phyloP scores from a whole-genome alignment of 1,140 invertebrate genomes.

The Megalopta genalis region DNA sequence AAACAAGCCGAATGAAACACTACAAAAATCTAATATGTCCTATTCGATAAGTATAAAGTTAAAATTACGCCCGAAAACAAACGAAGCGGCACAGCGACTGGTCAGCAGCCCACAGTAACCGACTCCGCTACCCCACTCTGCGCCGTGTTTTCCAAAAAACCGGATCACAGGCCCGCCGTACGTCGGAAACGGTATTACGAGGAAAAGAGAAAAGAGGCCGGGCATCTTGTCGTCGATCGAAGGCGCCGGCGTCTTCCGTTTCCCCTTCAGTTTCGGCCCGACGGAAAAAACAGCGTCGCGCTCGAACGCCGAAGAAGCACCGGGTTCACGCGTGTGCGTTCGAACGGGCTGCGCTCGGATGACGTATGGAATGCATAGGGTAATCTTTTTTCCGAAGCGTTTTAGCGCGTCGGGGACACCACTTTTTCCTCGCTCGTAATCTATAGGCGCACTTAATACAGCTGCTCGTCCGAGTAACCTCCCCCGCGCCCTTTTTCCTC shows the following conservation, averaged over 20 bases:
- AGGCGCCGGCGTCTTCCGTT: slow-evolving; percentile 25
- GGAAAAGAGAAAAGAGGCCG: neutral
- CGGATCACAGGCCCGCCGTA: too few species aligned
- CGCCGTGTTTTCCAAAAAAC: too few species aligned
- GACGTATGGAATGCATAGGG: slow-evolving; percentile 66
- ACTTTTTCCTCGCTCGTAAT: slow-evolving; percentile 72
- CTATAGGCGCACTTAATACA: slow-evolving; percentile 80
- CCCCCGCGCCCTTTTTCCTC: slow-evolving; percentile 50
- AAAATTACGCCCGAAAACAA: too few species aligned
- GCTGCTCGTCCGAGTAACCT: slow-evolving; percentile 71
- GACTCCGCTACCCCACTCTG: too few species aligned
- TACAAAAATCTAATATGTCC: too few species aligned
- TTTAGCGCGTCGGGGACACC: slow-evolving; percentile 70
- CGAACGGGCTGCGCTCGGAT: slow-evolving; percentile 50
- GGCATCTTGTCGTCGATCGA: slow-evolving; percentile 7
- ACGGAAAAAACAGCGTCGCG: neutral
- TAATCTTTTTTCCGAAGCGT: slow-evolving; percentile 71
- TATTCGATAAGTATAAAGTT: too few species aligned
- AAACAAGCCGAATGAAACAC: too few species aligned
- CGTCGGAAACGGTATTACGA: too few species aligned
- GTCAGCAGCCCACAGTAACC: too few species aligned
- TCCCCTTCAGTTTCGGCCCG: neutral
- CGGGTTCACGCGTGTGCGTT: neutral
- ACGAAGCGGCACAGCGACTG: too few species aligned
- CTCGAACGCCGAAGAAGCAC: neutral